Evolutionary conservation across 2,888 invertebrate genomes (phyloP).

Genomic region (Dorcus hopei): DNA sequence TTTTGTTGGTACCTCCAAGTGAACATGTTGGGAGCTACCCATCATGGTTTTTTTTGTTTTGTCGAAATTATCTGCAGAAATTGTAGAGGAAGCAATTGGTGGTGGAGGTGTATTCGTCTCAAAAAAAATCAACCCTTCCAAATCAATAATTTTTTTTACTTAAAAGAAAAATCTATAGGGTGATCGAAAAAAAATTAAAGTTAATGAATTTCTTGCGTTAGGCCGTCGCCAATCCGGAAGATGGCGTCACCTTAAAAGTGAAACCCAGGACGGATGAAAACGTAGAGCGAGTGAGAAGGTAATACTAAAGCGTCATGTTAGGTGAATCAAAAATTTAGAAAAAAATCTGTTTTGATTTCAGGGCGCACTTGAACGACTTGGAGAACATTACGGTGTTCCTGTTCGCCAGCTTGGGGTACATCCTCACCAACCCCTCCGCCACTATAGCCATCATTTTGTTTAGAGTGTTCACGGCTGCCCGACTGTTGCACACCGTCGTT

Average conservation of each 20-base stretch:
- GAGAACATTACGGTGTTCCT: slow-evolving; percentile 70
- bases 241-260: slow-evolving; percentile 41
- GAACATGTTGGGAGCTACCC: too few relatives aligned
- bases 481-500: slow-evolving; percentile 62
- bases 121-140: too few relatives aligned
- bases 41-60: too few relatives aligned
- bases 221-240: slow-evolving; percentile 57
- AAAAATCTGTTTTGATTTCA: slow-evolving; percentile 29
- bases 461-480: slow-evolving; percentile 54
- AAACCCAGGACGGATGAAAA: slow-evolving; percentile 47
- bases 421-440: slow-evolving; percentile 57
- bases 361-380: slow-evolving; percentile 69
- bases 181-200: too few relatives aligned
- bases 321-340: too few relatives aligned
- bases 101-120: too few relatives aligned
- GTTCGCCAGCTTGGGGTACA: slow-evolving; percentile 59
- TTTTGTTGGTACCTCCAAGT: too few relatives aligned
- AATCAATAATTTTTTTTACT: too few relatives aligned
- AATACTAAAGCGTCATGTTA: slow-evolving; percentile 8
- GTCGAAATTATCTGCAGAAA: too few relatives aligned
- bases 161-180: too few relatives aligned
- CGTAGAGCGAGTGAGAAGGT: slow-evolving; percentile 54
- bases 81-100: too few relatives aligned
- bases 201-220: slow-evolving; percentile 31
- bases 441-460: slow-evolving; percentile 55